Percentiles rank a stretch among this genome's conserved stretches.
Evolutionary conservation across 2,888 invertebrate species (phyloP).

Genomic region (Sphinx pinastri): DNA sequence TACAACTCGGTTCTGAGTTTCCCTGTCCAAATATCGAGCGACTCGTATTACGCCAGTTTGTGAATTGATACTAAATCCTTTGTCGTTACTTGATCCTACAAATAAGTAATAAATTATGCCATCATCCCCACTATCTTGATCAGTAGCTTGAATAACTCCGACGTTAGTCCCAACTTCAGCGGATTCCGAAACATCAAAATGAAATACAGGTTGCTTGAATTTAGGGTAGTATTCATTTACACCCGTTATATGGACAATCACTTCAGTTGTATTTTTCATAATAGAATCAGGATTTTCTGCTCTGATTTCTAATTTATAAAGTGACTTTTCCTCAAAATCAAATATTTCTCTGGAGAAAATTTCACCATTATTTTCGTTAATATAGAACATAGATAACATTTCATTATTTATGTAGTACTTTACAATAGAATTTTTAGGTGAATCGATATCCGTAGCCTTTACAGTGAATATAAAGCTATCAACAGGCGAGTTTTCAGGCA

Average conservation of each 20-base stretch:
- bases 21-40: conserved; percentile 91
- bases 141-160: conserved; percentile 93
- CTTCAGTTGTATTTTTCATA: conserved; percentile 89
- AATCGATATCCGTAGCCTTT: conserved; percentile 92
- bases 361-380: conserved; percentile 90
- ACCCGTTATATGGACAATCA: conserved; percentile 91
- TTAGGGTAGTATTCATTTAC: conserved; percentile 95
- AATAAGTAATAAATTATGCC: conserved; percentile 96
- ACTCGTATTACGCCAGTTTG: conserved; percentile 94
- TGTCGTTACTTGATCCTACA: conserved; percentile 96
- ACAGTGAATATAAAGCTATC: conserved; percentile 90
- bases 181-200: conserved; percentile 96
- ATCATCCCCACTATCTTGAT: conserved; percentile 94
- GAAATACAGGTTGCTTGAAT: conserved; percentile 94
- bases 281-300: conserved; percentile 94
- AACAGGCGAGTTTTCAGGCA: conserved; percentile 92
- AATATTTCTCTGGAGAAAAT: conserved; percentile 90
- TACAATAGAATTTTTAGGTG: conserved; percentile 93
- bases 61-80: conserved; percentile 93
- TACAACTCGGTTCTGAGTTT: conserved; percentile 94
- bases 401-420: conserved; percentile 92
- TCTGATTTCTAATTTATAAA: conserved; percentile 89
- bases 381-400: conserved; percentile 89
- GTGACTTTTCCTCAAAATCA: conserved; percentile 93
- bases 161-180: conserved; percentile 93